Percentiles rank a stretch among this genome's conserved stretches.
These are phyloP conservation scores for Drosophila ficusphila DNA, from an alignment of 1,140 invertebrate species.

Conservation along the genomic window DNA sequence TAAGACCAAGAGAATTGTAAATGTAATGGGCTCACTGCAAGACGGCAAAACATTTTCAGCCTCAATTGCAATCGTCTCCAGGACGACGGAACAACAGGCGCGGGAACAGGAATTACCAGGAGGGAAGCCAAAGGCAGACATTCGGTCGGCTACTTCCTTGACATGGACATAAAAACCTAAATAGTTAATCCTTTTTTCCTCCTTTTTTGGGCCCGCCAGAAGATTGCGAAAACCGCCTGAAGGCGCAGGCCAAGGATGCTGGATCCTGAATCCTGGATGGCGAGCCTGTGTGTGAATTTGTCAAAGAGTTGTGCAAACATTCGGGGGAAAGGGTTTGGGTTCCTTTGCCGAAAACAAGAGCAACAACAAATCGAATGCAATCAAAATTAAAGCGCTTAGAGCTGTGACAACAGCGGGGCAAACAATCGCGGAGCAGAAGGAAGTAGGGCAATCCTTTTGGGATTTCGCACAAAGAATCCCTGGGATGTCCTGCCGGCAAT, in stretches of 20 bases:
- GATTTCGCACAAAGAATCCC: slow-evolving; percentile 65
- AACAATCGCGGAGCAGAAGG: slow-evolving; percentile 61
- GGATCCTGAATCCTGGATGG: background rate
- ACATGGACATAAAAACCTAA: slow-evolving; percentile 54
- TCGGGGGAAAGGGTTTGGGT: slow-evolving; percentile 23
- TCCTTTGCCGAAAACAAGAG: slow-evolving; percentile 33
- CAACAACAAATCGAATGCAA: slow-evolving; percentile 80
- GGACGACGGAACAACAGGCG: slow-evolving; percentile 12
- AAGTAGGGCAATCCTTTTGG: slow-evolving; percentile 62
- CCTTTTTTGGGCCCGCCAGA: slow-evolving; percentile 40
- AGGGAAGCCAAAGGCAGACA: slow-evolving; percentile 22
- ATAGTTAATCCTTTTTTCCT: slow-evolving; percentile 79
- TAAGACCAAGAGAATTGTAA: slow-evolving; percentile 14
- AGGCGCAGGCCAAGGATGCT: slow-evolving; percentile 41
- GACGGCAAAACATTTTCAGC: slow-evolving; percentile 20
- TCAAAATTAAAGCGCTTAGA: slow-evolving; percentile 83
- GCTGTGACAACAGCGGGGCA: slow-evolving; percentile 72
- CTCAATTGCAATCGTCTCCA: slow-evolving; percentile 28
- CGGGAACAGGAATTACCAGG: slow-evolving; percentile 19
- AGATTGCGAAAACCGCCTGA: slow-evolving; percentile 65
- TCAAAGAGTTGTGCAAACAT: slow-evolving; percentile 77
- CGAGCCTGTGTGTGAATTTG: slow-evolving; percentile 80
- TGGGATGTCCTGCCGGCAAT: slow-evolving; percentile 69
- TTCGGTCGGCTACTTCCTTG: slow-evolving; percentile 61
- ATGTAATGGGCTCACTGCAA: slow-evolving; percentile 35